These are phyloP conservation scores for Latrodectus geometricus DNA, from an alignment of 1,140 invertebrate genomes.

Conservation along the genomic window DNA sequence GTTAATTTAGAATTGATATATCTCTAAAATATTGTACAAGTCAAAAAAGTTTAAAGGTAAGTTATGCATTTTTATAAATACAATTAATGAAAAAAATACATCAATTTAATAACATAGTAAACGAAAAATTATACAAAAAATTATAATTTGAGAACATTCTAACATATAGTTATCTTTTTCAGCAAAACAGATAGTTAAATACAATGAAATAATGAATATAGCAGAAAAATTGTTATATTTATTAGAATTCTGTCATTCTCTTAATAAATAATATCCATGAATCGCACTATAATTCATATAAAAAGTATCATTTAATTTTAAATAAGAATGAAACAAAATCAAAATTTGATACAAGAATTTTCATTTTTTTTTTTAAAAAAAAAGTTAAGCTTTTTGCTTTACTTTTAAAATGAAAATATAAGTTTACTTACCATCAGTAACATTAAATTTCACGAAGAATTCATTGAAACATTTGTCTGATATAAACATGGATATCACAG, in stretches of 20 bases:
- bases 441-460: slow-evolving; percentile 50
- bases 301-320: neutral
- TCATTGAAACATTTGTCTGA: slow-evolving; percentile 47
- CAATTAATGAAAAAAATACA: too few species aligned
- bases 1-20: too few species aligned
- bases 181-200: neutral
- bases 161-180: neutral
- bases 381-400: neutral
- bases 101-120: too few species aligned
- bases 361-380: neutral
- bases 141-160: neutral
- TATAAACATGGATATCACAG: slow-evolving; percentile 15
- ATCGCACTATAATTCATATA: neutral
- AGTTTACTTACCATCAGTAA: slow-evolving; percentile 37
- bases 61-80: too few species aligned
- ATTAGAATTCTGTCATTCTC: neutral
- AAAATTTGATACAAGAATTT: neutral
- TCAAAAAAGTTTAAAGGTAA: too few species aligned
- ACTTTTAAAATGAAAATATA: neutral
- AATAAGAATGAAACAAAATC: neutral
- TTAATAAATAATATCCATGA: neutral
- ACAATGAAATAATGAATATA: neutral
- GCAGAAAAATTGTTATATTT: neutral
- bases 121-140: neutral
- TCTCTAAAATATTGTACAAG: too few species aligned